phyloP scores from a whole-genome alignment of 1,140 invertebrate genomes.

The Eriocheir sinensis region DNA sequence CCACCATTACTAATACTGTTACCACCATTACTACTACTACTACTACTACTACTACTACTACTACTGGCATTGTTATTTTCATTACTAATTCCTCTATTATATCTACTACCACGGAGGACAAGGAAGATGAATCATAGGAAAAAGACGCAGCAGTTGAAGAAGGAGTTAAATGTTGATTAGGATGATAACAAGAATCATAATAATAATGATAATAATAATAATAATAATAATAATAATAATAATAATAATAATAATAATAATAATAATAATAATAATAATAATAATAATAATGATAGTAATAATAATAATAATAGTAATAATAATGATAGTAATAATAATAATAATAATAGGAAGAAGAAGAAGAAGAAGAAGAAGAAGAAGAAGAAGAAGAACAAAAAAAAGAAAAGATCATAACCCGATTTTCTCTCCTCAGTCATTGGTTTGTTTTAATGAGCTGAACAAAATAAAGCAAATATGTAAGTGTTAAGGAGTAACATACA shows the following conservation, averaged over 20 bases:
- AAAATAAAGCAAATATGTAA: no score
- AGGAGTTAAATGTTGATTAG: no score
- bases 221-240: background rate
- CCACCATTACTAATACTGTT: background rate
- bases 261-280: background rate
- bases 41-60: background rate
- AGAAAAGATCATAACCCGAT: background rate
- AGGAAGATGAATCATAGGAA: no score
- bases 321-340: no score
- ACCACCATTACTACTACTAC: background rate
- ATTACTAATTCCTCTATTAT: no score
- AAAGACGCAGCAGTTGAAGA: no score
- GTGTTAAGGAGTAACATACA: no score
- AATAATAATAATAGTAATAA: background rate
- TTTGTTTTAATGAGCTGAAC: no score
- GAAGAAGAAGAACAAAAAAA: background rate
- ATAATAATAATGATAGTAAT: background rate
- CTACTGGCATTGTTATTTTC: no score
- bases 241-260: background rate
- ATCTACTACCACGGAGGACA: no score
- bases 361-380: background rate
- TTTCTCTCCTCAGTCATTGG: no score
- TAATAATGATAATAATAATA: background rate
- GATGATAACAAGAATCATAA: background rate
- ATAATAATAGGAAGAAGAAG: background rate